phyloP scores from a whole-genome alignment of 1,140 invertebrate genomes.

The Drosophila lini region DNA sequence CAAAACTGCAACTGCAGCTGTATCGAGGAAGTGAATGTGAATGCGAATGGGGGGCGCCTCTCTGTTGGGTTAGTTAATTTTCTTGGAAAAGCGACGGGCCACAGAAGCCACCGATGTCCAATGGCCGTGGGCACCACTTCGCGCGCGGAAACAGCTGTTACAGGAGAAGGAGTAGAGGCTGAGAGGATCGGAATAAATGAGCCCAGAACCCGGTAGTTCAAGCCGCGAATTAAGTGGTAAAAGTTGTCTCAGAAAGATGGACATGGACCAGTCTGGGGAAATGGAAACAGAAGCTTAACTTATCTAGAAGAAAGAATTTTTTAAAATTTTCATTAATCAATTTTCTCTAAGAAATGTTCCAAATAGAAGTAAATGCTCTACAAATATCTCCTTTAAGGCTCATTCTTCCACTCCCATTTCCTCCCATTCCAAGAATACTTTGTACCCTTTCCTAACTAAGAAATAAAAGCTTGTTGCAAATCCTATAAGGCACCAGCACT shows the following conservation, averaged over 20 bases:
- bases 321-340: neutral
- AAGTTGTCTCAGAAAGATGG: slow-evolving; percentile 29
- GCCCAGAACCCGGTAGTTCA: slow-evolving; percentile 35
- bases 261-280: neutral
- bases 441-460: slow-evolving; percentile 35
- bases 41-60: slow-evolving; percentile 45
- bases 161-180: neutral
- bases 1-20: slow-evolving; percentile 44
- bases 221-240: slow-evolving; percentile 55
- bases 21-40: slow-evolving; percentile 63
- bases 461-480: slow-evolving; percentile 58
- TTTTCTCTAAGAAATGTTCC: neutral
- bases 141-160: slow-evolving; percentile 63
- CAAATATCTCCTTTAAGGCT: neutral
- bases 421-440: slow-evolving; percentile 23
- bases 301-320: no score
- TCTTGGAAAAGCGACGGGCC: slow-evolving; percentile 72
- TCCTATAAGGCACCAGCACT: slow-evolving; percentile 45
- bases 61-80: slow-evolving; percentile 73
- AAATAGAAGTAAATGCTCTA: neutral
- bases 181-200: slow-evolving; percentile 34
- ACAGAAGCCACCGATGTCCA: slow-evolving; percentile 63
- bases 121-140: slow-evolving; percentile 29
- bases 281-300: neutral
- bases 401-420: neutral